Conservation (phyloP, 2,888 invertebrate species). For the Drosophila bunnanda region DNA sequence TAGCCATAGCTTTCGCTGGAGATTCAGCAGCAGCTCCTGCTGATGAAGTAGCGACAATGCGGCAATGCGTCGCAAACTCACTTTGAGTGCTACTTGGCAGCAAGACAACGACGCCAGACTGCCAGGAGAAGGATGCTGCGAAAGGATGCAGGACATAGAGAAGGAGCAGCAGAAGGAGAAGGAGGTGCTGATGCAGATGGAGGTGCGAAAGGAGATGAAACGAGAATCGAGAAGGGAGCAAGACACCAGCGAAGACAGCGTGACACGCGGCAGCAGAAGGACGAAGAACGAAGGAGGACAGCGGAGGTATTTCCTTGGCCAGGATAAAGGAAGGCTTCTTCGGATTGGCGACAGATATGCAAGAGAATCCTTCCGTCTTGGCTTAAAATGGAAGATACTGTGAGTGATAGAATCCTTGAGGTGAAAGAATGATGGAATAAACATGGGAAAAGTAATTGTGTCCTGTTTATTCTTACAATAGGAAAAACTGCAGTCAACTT, state of each 20-base stretch:
- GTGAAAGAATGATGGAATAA: constrained; percentile 1
- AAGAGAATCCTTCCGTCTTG: constrained; percentile 17
- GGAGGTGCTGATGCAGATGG: constrained; percentile 20
- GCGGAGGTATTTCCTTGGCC: constrained; percentile 15
- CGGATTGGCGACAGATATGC: constrained; percentile 27
- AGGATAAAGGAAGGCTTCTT: constrained; percentile 31
- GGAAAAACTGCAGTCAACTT: background rate
- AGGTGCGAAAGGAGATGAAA: constrained; percentile 25
- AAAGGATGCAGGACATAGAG: constrained; percentile 18
- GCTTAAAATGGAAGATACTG: constrained; percentile 2
- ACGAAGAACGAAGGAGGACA: constrained; percentile 34
- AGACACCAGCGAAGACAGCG: constrained; percentile 43
- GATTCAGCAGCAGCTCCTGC: constrained; percentile 51
- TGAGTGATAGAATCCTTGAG: constrained; percentile 3
- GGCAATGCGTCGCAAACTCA: constrained; percentile 80
- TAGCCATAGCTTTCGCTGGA: constrained; percentile 27
- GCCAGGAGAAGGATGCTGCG: constrained; percentile 11
- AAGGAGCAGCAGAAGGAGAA: constrained; percentile 4
- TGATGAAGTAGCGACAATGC: constrained; percentile 82
- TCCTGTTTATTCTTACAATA: background rate
- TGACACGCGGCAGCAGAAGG: constrained; percentile 37
- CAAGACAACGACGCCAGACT: constrained; percentile 51
- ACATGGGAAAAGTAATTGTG: background rate
- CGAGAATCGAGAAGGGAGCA: constrained; percentile 10
- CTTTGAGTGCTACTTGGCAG: constrained; percentile 75